Base-by-base conservation (phyloP, 2,888 invertebrate species). In the Melanargia galathea region DNA sequence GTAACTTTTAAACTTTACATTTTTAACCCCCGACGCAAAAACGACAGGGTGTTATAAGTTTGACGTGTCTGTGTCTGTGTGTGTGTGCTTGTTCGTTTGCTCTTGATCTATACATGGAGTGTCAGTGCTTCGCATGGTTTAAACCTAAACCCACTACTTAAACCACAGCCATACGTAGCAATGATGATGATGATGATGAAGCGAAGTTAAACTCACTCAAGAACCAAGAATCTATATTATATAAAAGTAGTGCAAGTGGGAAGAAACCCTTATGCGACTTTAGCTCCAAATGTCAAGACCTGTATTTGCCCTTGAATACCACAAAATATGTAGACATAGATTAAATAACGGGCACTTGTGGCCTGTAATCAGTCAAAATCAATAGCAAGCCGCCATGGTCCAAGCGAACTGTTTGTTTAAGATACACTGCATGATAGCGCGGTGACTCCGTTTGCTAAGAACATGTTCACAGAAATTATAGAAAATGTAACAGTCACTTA, bases 291-390 rank as follows among this genome's bases (percentile, higher is more conserved):
- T 61, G 63, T 58, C 64, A 63, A 56, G 64, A 60, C 58, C 49
- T 62, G 62, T 65, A 63, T 66, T 63, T 69, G 67, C 63, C 67
- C 69, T 69, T 70, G 70, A 69, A 68, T 68, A 55, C 52, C 62
- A 59, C 60, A 59, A 65, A 38, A 38, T n/a, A 7, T 64, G 66
- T 66, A 65, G 64, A 63, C 63, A 62, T 66, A 69, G 73, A 73
- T 73, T 70, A 72, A 68, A 69, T 73, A 74, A 74, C 70, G 71
- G 72, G 70, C 71, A 73, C 72, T 71, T 73, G 73, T 69, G 64
- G 67, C 68, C 67, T 63, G 70, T 67, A 79, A 86, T 86, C 86
- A 84, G 83, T 82, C 80, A 85, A 83, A 86, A 86, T 83, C 86
- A 86, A 86, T 84, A 86, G 75, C 72, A 75, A 70, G 72, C 67